Percentiles rank a stretch among this genome's conserved stretches.
phyloP scores from a whole-genome alignment of 1,140 invertebrate genomes.

The Bombus huntii region DNA sequence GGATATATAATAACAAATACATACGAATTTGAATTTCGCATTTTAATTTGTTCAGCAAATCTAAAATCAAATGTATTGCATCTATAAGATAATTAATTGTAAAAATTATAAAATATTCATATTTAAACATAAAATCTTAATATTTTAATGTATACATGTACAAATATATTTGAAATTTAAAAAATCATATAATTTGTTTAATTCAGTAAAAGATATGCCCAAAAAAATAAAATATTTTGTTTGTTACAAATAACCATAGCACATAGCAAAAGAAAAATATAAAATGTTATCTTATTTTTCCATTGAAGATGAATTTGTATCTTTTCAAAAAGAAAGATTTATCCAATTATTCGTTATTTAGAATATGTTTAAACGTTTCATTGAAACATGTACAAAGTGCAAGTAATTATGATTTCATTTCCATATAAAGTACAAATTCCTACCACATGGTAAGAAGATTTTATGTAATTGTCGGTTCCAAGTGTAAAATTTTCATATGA shows the following conservation, averaged over 20 bases:
- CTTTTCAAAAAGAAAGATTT: not conserved
- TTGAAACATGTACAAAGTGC: not conserved
- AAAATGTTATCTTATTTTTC: not conserved
- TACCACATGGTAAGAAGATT: not conserved
- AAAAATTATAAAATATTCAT: not conserved
- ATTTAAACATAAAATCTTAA: not conserved
- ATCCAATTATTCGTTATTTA: not conserved
- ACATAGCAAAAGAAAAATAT: not conserved
- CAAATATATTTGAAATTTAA: not conserved
- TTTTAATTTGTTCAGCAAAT: not conserved
- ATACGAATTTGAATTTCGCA: not conserved
- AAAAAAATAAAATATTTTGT: not conserved
- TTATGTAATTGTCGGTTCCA: not conserved
- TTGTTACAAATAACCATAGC: not conserved
- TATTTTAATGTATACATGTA: not conserved
- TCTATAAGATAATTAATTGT: not conserved
- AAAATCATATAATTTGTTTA: not conserved
- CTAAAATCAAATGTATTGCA: not conserved
- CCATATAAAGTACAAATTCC: not conserved
- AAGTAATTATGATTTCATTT: not conserved
- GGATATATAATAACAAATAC: too few relatives aligned
- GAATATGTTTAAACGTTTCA: not conserved
- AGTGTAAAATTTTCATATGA: not conserved
- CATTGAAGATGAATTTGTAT: not conserved
- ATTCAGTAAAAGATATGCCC: not conserved